Evolutionary conservation across 37 sponge, comb jelly and placozoan species (phyloP).

Genomic region (Halisarca cf. caerulea): DNA sequence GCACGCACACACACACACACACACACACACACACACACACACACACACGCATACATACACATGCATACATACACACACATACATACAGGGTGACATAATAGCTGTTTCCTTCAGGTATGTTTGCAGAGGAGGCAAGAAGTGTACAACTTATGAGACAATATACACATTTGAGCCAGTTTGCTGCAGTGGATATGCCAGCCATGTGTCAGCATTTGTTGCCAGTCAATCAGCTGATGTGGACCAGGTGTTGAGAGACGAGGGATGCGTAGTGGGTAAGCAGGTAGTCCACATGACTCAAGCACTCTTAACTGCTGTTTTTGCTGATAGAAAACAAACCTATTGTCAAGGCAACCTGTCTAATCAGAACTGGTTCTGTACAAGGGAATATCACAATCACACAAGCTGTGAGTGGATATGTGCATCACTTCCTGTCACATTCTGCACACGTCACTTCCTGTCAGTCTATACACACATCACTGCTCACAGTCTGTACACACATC

Average conservation of each 20-base stretch:
- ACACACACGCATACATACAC: neutral
- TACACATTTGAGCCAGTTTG: conserved; percentile 16
- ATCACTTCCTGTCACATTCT: too few species aligned
- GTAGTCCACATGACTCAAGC: too few species aligned
- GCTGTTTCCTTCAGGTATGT: conserved; percentile 11
- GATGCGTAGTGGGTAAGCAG: conserved; percentile 3
- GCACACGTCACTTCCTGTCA: too few species aligned
- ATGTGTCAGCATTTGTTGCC: neutral
- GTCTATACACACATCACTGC: too few species aligned
- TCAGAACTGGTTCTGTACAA: neutral
- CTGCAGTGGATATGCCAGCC: conserved; percentile 5
- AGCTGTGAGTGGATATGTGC: neutral
- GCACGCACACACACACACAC: too few species aligned
- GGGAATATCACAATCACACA: conserved; percentile 28
- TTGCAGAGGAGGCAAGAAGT: neutral
- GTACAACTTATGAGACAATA: neutral
- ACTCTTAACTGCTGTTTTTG: too few species aligned
- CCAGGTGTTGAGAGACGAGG: neutral
- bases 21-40: too few species aligned
- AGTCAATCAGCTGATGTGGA: neutral
- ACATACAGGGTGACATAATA: neutral
- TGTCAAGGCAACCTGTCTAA: conserved; percentile 9
- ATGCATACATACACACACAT: neutral
- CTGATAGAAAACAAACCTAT: neutral
- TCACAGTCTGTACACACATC: too few species aligned